Evolutionary conservation across 2,888 invertebrate species (phyloP).

Genomic region (Tribolium freemani): DNA sequence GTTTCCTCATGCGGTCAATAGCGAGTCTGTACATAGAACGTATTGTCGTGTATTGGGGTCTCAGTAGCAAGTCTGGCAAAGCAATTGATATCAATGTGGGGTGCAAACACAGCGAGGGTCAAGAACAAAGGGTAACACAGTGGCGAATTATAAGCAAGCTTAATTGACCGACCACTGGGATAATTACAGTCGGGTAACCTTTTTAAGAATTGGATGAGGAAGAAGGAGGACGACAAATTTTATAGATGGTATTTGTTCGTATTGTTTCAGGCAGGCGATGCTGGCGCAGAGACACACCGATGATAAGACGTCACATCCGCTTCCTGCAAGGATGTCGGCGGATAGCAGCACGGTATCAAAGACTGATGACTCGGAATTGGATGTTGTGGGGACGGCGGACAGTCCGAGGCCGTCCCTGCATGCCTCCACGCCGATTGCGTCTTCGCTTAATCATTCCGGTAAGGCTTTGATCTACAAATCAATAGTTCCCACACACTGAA

Average conservation of each 20-base stretch:
- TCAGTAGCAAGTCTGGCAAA: not conserved
- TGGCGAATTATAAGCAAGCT: constrained; percentile 55
- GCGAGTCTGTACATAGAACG: not conserved
- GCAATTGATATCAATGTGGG: constrained; percentile 42
- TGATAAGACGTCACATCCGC: constrained; percentile 70
- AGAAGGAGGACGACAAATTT: constrained; percentile 43
- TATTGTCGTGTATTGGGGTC: constrained; percentile 13
- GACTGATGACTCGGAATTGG: constrained; percentile 87
- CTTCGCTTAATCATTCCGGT: constrained; percentile 62
- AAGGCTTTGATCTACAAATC: constrained; percentile 41
- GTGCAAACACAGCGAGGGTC: constrained; percentile 43
- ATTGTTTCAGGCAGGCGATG: constrained; percentile 82
- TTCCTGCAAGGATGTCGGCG: constrained; percentile 68
- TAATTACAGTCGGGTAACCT: constrained; percentile 55
- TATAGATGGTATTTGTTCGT: constrained; percentile 48
- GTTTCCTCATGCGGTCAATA: constrained; percentile 32
- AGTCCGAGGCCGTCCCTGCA: constrained; percentile 79
- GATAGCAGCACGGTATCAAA: constrained; percentile 73
- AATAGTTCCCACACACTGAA: no score
- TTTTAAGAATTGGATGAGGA: not conserved
- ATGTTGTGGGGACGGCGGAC: constrained; percentile 90
- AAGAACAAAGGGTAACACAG: constrained; percentile 54
- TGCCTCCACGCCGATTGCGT: constrained; percentile 63
- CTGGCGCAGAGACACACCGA: constrained; percentile 72
- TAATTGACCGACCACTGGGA: constrained; percentile 62